Percentiles rank a stretch among this genome's conserved stretches.
Evolutionary conservation across 2,888 invertebrate genomes (phyloP).

Genomic region (Microctonus brassicae): DNA sequence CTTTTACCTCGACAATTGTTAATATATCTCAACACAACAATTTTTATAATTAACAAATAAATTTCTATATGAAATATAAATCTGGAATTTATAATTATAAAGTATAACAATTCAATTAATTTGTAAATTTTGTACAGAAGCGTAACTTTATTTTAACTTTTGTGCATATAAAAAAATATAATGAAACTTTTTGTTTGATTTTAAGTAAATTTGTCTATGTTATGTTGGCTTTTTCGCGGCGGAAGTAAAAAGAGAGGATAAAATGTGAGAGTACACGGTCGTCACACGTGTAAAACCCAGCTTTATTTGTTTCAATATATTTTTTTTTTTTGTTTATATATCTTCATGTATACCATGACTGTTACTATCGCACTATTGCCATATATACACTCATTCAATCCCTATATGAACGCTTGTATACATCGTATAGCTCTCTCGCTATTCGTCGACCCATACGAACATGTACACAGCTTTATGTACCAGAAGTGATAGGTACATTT

Average conservation of each 20-base stretch:
- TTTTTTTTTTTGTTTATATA: background rate
- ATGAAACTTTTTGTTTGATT: no score
- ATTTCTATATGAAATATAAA: no score
- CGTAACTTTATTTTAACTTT: no score
- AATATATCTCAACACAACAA: no score
- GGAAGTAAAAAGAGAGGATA: background rate
- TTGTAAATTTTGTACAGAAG: no score
- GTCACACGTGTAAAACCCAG: constrained; percentile 2
- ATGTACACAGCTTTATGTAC: constrained; percentile 63
- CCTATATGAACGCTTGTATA: constrained; percentile 7
- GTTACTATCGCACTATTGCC: background rate
- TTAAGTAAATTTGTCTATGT: no score
- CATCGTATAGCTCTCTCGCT: constrained; percentile 15
- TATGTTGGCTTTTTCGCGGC: background rate
- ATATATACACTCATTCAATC: constrained; percentile 21
- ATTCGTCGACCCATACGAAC: constrained; percentile 24
- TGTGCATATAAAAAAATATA: no score
- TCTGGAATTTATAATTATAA: no score
- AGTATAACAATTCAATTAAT: no score
- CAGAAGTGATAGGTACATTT: constrained; percentile 68
- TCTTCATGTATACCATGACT: background rate
- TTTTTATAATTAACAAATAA: no score
- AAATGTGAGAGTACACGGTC: constrained; percentile 5
- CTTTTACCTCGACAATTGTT: no score
- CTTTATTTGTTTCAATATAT: constrained; percentile 2